phyloP scores from a whole-genome alignment of 2,888 invertebrate genomes.

The Patella depressa region DNA sequence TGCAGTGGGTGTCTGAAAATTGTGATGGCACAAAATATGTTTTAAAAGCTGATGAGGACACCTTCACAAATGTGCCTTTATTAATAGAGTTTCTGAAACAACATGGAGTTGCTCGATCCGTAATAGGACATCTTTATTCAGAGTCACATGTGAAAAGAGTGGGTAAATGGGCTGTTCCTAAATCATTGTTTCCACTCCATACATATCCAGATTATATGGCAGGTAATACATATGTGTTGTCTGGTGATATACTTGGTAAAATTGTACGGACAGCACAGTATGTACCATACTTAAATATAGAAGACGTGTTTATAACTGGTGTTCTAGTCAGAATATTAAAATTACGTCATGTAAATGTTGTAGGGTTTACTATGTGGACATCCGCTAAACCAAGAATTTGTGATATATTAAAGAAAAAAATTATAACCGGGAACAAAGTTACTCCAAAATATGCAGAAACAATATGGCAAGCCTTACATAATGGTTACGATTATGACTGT shows the following conservation, averaged over 20 bases:
- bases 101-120: neutral
- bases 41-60: neutral
- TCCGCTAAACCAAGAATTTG: neutral
- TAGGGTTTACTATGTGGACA: neutral
- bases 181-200: neutral
- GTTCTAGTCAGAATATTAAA: conserved; percentile 3
- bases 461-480: neutral
- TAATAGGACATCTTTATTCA: neutral
- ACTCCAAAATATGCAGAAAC: neutral
- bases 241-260: neutral
- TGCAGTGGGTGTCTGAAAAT: neutral
- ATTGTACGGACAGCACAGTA: neutral
- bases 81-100: neutral
- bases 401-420: neutral
- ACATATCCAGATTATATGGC: conserved; percentile 7
- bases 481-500: neutral
- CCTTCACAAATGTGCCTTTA: neutral
- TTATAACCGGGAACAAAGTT: neutral
- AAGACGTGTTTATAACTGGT: conserved; percentile 4
- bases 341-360: neutral
- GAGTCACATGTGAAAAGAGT: conserved; percentile 2
- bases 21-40: neutral
- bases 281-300: neutral
- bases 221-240: neutral
- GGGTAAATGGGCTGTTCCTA: conserved; percentile 3